Conservation (phyloP, 2,797 vertebrate genomes). For the Sebastiscus albofasciatus region DNA sequence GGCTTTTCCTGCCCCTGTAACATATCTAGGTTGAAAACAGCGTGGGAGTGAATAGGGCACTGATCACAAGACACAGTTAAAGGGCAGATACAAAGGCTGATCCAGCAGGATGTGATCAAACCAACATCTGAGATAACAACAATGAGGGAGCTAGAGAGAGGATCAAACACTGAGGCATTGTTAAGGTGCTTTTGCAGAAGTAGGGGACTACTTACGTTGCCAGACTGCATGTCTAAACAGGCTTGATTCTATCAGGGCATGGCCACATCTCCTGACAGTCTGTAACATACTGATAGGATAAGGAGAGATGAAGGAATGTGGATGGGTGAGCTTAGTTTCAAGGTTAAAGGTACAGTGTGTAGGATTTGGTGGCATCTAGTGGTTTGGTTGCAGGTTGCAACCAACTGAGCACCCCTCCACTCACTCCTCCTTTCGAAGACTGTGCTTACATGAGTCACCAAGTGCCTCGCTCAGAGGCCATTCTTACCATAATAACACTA, state of each 20-base stretch:
- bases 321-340: neutral
- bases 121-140: conserved; percentile 37
- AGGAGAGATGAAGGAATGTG: neutral
- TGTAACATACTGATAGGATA: neutral
- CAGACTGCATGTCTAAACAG: conserved; percentile 51
- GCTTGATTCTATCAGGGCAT: conserved; percentile 30
- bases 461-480: too few relatives aligned
- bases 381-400: neutral
- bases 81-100: conserved; percentile 32
- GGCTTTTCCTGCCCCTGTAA: neutral
- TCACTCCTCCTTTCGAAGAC: neutral
- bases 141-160: neutral
- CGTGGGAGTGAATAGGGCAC: conserved; percentile 18
- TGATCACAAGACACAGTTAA: conserved; percentile 50
- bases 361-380: neutral
- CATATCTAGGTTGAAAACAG: conserved; percentile 3
- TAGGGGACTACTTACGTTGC: conserved; percentile 15
- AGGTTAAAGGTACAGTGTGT: neutral
- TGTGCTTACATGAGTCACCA: too few relatives aligned
- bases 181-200: conserved; percentile 24
- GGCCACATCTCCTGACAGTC: neutral
- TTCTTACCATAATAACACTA: neutral
- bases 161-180: conserved; percentile 47
- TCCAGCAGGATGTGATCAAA: conserved; percentile 34
- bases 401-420: neutral